Conservation (phyloP, 1,140 invertebrate species). For the Chironomus striatipennis region DNA sequence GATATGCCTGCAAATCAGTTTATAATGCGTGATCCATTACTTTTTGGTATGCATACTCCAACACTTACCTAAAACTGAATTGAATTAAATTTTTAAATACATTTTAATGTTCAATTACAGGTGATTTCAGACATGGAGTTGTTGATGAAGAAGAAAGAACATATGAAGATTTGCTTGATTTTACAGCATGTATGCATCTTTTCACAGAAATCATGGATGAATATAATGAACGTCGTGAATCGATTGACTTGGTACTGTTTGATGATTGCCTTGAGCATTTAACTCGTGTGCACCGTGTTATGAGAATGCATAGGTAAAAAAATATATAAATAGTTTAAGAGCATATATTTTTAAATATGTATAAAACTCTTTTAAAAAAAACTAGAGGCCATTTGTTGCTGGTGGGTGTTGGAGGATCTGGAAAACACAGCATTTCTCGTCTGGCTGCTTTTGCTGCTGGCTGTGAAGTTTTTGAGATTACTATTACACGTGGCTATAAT, state of each 20-base stretch:
- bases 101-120: no score
- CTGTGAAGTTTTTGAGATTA: slow-evolving; percentile 78
- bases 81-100: no score
- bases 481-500: slow-evolving; percentile 69
- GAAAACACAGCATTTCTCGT: slow-evolving; percentile 65
- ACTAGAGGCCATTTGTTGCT: slow-evolving; percentile 66
- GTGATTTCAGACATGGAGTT: slow-evolving; percentile 76
- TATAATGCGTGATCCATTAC: slow-evolving; percentile 65
- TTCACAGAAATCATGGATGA: slow-evolving; percentile 66
- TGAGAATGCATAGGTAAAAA: slow-evolving; percentile 57
- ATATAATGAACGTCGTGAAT: slow-evolving; percentile 62
- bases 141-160: slow-evolving; percentile 65
- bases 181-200: slow-evolving; percentile 19
- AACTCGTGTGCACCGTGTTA: slow-evolving; percentile 70
- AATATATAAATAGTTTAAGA: neutral
- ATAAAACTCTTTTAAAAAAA: neutral
- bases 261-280: slow-evolving; percentile 84
- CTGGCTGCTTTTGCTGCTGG: slow-evolving; percentile 66
- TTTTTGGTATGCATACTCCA: slow-evolving; percentile 50
- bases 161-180: slow-evolving; percentile 86
- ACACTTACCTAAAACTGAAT: no score
- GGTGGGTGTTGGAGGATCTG: slow-evolving; percentile 77
- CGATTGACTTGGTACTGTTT: slow-evolving; percentile 76
- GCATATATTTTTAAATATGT: neutral
- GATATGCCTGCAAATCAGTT: slow-evolving; percentile 44